A percentile compares a stretch with the other conserved stretches of the same genome.
These are phyloP conservation scores for Aromia moschata DNA, from an alignment of 2,888 invertebrate genomes.

Conservation along the genomic window DNA sequence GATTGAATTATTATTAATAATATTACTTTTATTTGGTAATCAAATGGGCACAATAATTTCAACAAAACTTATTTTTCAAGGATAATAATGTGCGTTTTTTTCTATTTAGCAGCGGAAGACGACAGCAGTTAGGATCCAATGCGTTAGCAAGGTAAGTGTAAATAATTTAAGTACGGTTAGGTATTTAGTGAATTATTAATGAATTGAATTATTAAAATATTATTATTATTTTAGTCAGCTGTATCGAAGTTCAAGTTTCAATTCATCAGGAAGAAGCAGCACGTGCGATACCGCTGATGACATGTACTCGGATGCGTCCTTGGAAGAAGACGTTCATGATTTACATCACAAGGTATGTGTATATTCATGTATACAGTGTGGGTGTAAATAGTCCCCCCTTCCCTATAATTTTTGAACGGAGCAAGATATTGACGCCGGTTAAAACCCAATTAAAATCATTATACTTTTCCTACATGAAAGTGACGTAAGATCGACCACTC, in stretches of 20 bases:
- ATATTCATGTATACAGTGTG: background rate
- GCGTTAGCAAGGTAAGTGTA: slow-evolving; percentile 81
- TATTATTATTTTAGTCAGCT: slow-evolving; percentile 81
- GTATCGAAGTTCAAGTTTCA: slow-evolving; percentile 92
- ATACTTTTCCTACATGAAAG: no score
- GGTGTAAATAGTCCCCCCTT: no score
- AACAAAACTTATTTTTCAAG: no score
- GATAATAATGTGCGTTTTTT: slow-evolving; percentile 21
- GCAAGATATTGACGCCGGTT: no score
- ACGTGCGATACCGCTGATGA: slow-evolving; percentile 93
- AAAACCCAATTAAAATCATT: no score
- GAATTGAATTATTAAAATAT: no score
- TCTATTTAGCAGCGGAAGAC: slow-evolving; percentile 77
- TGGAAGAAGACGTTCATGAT: slow-evolving; percentile 92
- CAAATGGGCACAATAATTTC: no score
- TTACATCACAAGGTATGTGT: slow-evolving; percentile 86
- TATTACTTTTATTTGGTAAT: no score
- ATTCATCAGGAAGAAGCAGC: slow-evolving; percentile 91
- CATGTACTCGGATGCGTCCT: slow-evolving; percentile 92
- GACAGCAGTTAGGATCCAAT: slow-evolving; percentile 81
- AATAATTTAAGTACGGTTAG: background rate
- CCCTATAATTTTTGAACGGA: no score
- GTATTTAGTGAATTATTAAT: slow-evolving; percentile 5
- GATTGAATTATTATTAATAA: no score
- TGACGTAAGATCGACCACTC: no score